Conservation (phyloP, 2,113 vertebrate species). For the Notothenia rossii region DNA sequence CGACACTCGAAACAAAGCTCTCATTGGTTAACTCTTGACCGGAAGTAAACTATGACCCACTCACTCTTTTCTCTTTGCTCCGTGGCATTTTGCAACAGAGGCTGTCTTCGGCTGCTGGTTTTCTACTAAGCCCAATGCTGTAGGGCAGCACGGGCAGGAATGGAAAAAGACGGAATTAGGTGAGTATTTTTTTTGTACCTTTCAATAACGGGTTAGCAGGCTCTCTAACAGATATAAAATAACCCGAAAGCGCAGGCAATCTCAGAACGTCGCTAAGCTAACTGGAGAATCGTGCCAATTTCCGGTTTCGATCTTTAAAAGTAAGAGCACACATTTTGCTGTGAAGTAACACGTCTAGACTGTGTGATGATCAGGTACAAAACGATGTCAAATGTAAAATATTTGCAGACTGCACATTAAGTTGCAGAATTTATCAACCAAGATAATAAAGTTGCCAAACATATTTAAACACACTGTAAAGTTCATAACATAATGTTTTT, state of each 20-base stretch:
- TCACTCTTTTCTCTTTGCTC: constrained; percentile 73
- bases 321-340: constrained; percentile 11
- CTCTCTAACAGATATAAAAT: background rate
- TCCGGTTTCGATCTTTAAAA: constrained; percentile 59
- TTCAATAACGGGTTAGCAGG: no score
- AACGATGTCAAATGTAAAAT: no score
- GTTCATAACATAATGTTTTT: background rate
- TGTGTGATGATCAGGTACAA: background rate
- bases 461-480: background rate
- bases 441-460: background rate
- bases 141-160: background rate
- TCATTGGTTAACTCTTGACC: constrained; percentile 64
- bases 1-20: constrained; percentile 28
- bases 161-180: constrained; percentile 25
- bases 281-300: background rate
- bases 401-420: no score
- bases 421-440: no score
- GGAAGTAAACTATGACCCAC: constrained; percentile 66
- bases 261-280: constrained; percentile 28
- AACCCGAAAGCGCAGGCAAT: constrained; percentile 24
- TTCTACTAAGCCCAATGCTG: background rate
- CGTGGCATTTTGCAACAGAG: constrained; percentile 76
- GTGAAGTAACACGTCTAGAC: background rate
- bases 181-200: constrained; percentile 16
- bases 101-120: background rate